A percentile compares a stretch with the other conserved stretches of the same genome.
These are phyloP conservation scores for Lacanobia wlatinum DNA, from an alignment of 2,888 invertebrate genomes.

Conservation along the genomic window DNA sequence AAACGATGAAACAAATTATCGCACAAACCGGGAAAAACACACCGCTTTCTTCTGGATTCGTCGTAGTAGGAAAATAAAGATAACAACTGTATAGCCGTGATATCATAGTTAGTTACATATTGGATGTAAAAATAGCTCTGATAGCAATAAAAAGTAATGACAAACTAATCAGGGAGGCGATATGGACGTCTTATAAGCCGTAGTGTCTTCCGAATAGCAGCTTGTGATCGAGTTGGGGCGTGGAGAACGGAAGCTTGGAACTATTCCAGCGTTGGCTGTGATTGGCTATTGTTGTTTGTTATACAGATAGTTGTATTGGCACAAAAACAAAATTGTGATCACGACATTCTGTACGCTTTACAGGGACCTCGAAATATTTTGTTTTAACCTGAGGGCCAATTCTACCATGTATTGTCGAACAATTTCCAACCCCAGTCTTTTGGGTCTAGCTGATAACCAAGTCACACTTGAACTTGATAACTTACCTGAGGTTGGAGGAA, in stretches of 20 bases:
- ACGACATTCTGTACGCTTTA: too few relatives aligned
- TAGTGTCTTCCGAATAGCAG: conserved; percentile 41
- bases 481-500: too few relatives aligned
- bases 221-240: conserved; percentile 24
- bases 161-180: conserved; percentile 47
- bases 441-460: too few relatives aligned
- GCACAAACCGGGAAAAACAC: not conserved
- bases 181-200: conserved; percentile 32
- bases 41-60: not conserved
- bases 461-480: too few relatives aligned
- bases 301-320: not conserved
- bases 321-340: too few relatives aligned
- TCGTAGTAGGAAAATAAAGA: conserved; percentile 1
- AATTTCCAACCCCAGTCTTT: too few relatives aligned
- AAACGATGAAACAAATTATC: not conserved
- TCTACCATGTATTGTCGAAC: too few relatives aligned
- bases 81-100: not conserved
- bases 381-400: too few relatives aligned
- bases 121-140: conserved; percentile 24
- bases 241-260: conserved; percentile 45
- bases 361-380: too few relatives aligned
- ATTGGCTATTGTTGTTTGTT: conserved; percentile 19
- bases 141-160: conserved; percentile 56
- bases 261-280: conserved; percentile 28
- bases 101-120: conserved; percentile 22